These are phyloP conservation scores for Zaprionus lineosus DNA, from an alignment of 2,888 invertebrate genomes.

Conservation along the genomic window DNA sequence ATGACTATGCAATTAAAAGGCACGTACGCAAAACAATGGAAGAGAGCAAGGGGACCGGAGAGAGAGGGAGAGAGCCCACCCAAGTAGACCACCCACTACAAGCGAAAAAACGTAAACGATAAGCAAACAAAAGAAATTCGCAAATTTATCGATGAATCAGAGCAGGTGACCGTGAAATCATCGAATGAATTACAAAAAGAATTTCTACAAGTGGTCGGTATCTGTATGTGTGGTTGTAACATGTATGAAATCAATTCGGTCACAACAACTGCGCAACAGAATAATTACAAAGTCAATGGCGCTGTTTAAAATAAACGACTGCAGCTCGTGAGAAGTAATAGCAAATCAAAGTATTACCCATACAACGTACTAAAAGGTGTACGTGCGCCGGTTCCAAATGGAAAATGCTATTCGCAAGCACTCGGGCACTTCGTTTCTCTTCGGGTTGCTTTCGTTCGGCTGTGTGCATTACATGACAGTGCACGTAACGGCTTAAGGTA, in stretches of 20 bases:
- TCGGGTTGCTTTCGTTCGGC: slow-evolving; percentile 12
- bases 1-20: slow-evolving; percentile 47
- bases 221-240: neutral
- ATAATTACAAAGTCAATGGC: slow-evolving; percentile 56
- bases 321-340: slow-evolving; percentile 49
- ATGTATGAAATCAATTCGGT: slow-evolving; percentile 34
- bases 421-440: neutral
- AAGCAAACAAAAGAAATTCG: slow-evolving; percentile 46
- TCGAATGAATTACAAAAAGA: slow-evolving; percentile 18
- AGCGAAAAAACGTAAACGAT: slow-evolving; percentile 34
- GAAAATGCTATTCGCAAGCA: neutral
- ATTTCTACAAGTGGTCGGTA: neutral
- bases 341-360: slow-evolving; percentile 31
- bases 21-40: slow-evolving; percentile 58
- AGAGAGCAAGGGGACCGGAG: neutral
- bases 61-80: slow-evolving; percentile 36
- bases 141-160: slow-evolving; percentile 58
- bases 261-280: slow-evolving; percentile 62
- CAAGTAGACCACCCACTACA: slow-evolving; percentile 50
- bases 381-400: slow-evolving; percentile 35
- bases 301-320: slow-evolving; percentile 38
- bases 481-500: slow-evolving; percentile 56
- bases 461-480: slow-evolving; percentile 28
- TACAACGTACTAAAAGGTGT: slow-evolving; percentile 23
- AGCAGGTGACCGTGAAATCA: slow-evolving; percentile 28